phyloP scores from a whole-genome alignment of 2,797 vertebrate genomes.

The Thunnus albacares region DNA sequence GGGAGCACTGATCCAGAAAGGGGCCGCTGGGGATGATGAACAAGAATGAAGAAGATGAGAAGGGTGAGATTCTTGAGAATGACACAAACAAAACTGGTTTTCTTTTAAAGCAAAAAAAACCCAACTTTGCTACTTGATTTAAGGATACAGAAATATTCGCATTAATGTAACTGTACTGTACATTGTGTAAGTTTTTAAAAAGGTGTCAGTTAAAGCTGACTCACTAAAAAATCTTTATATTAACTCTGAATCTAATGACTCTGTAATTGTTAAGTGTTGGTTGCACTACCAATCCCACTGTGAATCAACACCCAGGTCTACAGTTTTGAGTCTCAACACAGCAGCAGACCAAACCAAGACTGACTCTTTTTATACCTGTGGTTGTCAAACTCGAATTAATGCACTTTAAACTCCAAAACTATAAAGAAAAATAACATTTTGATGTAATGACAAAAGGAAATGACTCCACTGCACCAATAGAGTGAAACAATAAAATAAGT shows the following conservation, averaged over 20 bases:
- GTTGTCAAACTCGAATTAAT: not conserved
- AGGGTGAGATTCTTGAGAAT: not conserved
- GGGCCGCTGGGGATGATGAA: conserved; percentile 87
- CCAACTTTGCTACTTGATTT: not conserved
- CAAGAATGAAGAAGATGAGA: not conserved
- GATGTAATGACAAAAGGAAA: not conserved
- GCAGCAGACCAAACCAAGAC: not conserved
- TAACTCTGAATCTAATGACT: not conserved
- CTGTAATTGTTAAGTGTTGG: not conserved
- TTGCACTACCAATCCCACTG: not conserved
- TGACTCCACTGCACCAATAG: not conserved
- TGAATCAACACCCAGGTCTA: not conserved
- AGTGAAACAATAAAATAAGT: not conserved
- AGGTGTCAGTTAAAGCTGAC: not conserved
- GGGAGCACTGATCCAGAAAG: conserved; percentile 95
- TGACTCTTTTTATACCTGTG: not conserved
- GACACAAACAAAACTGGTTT: no score
- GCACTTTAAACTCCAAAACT: not conserved
- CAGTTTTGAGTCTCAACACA: not conserved
- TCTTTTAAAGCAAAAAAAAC: not conserved
- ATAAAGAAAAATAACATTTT: not conserved
- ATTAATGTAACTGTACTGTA: not conserved
- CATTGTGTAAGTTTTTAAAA: no score
- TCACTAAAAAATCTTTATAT: not conserved
- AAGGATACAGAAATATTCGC: not conserved